Conservation (phyloP, 2,888 invertebrate genomes). For the Clostera curtula region DNA sequence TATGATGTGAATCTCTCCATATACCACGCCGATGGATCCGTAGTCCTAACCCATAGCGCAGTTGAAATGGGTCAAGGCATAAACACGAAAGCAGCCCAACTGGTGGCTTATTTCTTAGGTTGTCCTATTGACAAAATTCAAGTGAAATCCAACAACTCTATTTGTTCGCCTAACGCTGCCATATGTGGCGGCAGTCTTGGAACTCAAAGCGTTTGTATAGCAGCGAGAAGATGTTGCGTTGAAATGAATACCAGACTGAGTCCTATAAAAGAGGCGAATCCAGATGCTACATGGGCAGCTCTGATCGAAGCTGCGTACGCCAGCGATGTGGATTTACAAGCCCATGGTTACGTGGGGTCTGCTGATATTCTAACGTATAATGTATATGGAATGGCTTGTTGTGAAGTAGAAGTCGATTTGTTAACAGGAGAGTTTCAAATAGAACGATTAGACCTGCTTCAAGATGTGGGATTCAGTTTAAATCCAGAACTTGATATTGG, state of each 20-base stretch:
- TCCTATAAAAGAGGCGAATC: slow-evolving; percentile 45
- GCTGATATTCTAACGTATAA: too few species aligned
- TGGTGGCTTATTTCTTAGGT: slow-evolving; percentile 77
- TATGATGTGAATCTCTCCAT: slow-evolving; percentile 71
- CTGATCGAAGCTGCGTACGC: slow-evolving; percentile 58
- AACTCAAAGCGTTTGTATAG: slow-evolving; percentile 78
- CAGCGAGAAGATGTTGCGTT: slow-evolving; percentile 65
- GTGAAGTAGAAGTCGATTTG: too few species aligned
- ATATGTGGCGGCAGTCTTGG: slow-evolving; percentile 79
- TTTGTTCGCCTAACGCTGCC: slow-evolving; percentile 77
- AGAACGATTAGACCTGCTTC: too few species aligned
- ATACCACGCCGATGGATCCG: slow-evolving; percentile 77
- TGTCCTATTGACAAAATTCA: slow-evolving; percentile 77
- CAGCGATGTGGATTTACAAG: slow-evolving; percentile 38
- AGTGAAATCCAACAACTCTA: slow-evolving; percentile 77
- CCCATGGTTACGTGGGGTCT: slow-evolving; percentile 27
- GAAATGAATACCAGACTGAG: slow-evolving; percentile 53
- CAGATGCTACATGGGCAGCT: slow-evolving; percentile 61
- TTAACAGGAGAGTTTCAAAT: too few species aligned
- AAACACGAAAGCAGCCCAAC: slow-evolving; percentile 79
- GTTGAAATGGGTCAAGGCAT: slow-evolving; percentile 83
- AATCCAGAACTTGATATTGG: background rate
- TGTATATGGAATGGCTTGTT: too few species aligned
- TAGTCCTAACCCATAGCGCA: slow-evolving; percentile 78
- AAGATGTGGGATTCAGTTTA: too few species aligned